Percentiles rank a stretch among this genome's conserved stretches.
Conservation (phyloP, 2,113 vertebrate genomes). For the Brachionichthys hirsutus region DNA sequence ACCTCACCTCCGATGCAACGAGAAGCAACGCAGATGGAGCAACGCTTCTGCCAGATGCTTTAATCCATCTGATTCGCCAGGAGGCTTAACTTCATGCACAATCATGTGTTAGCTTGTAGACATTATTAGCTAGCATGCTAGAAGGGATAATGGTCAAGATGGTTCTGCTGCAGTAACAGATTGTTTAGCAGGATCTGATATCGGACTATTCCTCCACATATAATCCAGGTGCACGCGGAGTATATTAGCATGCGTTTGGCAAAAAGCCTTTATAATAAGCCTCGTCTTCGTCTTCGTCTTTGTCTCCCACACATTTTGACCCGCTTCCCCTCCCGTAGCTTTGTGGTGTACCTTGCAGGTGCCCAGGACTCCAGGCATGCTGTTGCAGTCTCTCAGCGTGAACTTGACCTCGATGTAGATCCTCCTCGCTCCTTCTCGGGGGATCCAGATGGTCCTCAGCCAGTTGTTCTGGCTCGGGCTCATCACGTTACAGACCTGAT, state of each 20-base stretch:
- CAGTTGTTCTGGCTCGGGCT: constrained; percentile 97
- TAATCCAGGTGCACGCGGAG: too few species aligned
- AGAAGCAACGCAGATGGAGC: too few species aligned
- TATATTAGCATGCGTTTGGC: too few species aligned
- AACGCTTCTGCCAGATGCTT: too few species aligned
- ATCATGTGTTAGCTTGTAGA: too few species aligned
- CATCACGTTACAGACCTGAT: constrained; percentile 96
- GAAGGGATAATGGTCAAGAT: too few species aligned
- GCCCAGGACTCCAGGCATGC: constrained; percentile 93
- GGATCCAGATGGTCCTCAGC: constrained; percentile 92
- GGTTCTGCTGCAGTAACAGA: too few species aligned
- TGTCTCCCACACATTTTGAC: background rate
- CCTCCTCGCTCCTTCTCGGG: constrained; percentile 85
- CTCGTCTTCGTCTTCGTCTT: background rate
- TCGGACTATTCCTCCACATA: too few species aligned
- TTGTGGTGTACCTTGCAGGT: constrained; percentile 86
- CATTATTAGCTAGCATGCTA: too few species aligned
- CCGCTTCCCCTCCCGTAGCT: too few species aligned
- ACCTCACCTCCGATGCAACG: too few species aligned
- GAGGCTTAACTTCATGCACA: background rate
- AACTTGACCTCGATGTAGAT: constrained; percentile 97
- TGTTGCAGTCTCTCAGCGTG: constrained; percentile 94
- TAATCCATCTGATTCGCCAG: background rate
- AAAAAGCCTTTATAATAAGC: background rate
- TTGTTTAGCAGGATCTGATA: too few species aligned